A percentile compares a stretch with the other conserved stretches of the same genome.
Conservation (phyloP, 2,888 invertebrate genomes). For the Smittia aterrima region DNA sequence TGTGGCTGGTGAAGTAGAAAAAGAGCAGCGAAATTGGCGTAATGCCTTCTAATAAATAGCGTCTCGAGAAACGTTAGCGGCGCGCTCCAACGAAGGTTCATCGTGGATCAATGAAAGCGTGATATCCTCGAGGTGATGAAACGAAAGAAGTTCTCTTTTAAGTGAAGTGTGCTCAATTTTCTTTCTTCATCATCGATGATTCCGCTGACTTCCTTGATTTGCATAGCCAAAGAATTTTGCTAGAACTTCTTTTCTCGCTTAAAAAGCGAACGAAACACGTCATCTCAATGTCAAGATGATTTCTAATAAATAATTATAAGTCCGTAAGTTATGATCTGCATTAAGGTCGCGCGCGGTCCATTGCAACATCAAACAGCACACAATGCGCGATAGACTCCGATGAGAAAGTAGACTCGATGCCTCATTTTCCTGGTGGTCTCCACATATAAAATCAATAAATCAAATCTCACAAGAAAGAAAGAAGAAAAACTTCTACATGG, state of each 20-base stretch:
- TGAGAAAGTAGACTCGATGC: constrained; percentile 29
- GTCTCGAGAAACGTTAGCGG: constrained; percentile 8
- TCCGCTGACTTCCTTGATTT: constrained; percentile 18
- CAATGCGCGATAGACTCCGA: not conserved
- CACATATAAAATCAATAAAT: constrained; percentile 41
- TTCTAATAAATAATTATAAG: constrained; percentile 34
- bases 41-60: constrained; percentile 30
- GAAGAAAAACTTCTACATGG: constrained; percentile 18
- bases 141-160: not conserved
- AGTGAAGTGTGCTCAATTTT: constrained; percentile 21
- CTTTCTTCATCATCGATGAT: constrained; percentile 5
- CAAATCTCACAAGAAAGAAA: constrained; percentile 27
- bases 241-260: not conserved
- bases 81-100: constrained; percentile 36
- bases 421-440: constrained; percentile 30
- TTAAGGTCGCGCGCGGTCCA: constrained; percentile 3
- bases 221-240: not conserved
- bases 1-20: constrained; percentile 21
- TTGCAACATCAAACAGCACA: not conserved
- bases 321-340: constrained; percentile 38
- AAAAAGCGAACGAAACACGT: too few relatives aligned
- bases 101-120: constrained; percentile 41
- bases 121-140: constrained; percentile 41
- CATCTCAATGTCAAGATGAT: constrained; percentile 37
- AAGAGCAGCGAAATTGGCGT: constrained; percentile 31